Evolutionary conservation across 2,113 vertebrate species (phyloP).

Genomic region (Strigops habroptila): DNA sequence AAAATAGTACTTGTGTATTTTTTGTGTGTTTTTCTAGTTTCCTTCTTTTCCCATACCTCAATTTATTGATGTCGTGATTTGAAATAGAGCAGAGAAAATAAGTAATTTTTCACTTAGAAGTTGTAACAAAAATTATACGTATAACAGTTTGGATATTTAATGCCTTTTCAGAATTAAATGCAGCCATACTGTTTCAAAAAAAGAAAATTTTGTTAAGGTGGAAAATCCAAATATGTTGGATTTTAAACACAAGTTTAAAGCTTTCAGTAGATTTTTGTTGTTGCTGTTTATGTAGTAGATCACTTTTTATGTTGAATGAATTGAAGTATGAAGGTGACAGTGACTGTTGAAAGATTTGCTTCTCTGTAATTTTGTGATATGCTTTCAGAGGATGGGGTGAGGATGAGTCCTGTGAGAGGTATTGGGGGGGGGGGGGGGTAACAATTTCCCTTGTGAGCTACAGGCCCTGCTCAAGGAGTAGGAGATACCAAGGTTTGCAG

Average conservation of each 20-base stretch:
- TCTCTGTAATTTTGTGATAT: neutral
- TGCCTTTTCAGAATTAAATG: neutral
- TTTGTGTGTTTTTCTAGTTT: neutral
- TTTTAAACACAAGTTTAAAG: neutral
- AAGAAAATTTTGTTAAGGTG: neutral
- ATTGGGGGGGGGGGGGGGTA: neutral
- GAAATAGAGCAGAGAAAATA: neutral
- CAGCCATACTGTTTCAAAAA: neutral
- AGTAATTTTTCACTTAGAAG: neutral
- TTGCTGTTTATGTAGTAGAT: neutral
- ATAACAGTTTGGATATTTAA: neutral
- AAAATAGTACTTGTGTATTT: neutral
- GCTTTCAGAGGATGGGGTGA: neutral
- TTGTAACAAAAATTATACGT: neutral
- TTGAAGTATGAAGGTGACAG: neutral
- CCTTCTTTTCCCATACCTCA: neutral
- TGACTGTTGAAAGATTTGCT: neutral
- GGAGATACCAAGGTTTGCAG: neutral
- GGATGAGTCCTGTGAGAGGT: neutral
- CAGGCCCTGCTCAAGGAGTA: neutral
- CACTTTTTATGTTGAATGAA: neutral
- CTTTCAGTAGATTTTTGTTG: neutral
- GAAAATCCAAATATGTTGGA: neutral
- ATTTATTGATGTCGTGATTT: neutral
- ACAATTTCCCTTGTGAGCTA: neutral